Conservation (phyloP, 2,113 vertebrate genomes). For the Alosa alosa region DNA sequence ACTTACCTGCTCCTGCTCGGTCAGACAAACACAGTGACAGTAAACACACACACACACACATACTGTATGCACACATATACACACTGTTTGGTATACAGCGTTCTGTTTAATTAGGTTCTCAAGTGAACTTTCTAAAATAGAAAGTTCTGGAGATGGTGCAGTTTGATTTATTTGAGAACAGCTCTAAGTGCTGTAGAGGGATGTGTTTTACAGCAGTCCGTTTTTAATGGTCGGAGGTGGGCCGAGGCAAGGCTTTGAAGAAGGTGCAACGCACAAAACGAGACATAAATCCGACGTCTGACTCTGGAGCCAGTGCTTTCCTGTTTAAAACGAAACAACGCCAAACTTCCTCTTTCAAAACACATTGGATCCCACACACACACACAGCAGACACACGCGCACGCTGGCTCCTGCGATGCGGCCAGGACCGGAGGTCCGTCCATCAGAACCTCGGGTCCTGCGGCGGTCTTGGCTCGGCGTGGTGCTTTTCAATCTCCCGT, state of each 20-base stretch:
- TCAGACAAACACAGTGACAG: conserved; percentile 1
- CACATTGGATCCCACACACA: conserved; percentile 12
- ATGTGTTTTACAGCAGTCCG: conserved; percentile 3
- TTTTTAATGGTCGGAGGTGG: not conserved
- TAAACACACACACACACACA: not conserved
- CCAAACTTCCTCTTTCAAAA: conserved; percentile 3
- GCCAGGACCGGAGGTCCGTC: conserved; percentile 13
- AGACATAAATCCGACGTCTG: conserved; percentile 18
- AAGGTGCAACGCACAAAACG: not conserved
- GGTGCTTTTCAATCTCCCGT: conserved; percentile 10
- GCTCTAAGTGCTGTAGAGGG: conserved; percentile 18
- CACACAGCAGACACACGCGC: not conserved
- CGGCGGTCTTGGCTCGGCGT: not conserved
- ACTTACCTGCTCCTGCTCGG: not conserved
- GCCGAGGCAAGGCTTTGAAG: not conserved
- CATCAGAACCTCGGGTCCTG: not conserved
- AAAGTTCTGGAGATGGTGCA: not conserved
- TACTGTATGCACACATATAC: not conserved
- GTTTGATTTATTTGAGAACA: not conserved
- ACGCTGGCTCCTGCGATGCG: not conserved
- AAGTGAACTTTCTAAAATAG: not conserved
- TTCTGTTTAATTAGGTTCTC: not conserved
- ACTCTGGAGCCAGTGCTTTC: not conserved
- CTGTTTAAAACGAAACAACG: not conserved
- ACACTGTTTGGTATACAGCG: not conserved